Evolutionary conservation across 2,888 invertebrate species (phyloP), one percentile per base, ranked within the genome.

Genomic region (Glomeris marginata): DNA sequence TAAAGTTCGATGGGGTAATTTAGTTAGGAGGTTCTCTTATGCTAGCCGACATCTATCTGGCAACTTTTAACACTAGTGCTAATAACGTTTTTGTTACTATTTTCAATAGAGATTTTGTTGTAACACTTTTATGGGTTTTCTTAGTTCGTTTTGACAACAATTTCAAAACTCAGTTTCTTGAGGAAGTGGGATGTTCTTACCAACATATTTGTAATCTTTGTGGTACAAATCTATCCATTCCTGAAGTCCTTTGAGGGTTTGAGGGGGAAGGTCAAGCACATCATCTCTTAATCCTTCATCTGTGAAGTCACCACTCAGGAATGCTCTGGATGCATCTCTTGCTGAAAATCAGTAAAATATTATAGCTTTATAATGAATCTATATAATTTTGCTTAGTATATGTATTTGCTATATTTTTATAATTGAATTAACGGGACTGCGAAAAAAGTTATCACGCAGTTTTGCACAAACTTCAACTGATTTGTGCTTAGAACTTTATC

Each of bases 241-340:
- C 33, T 78, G 69, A 35, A 98, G 63, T 16, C 80, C 77, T 38
- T 78, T 68, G 22, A 90, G 65, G 54, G 91, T 84, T 48, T 74
- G 69, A 46, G 75, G 70, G 22, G 75, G 70, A 20, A 95, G 69
- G 54, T 76, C 80, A 33, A 77, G 67, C 10, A 91, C 75, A 66
- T 91, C 84, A 64, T 94, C 92, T 38, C 77, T 66, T 61, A 78
- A 60, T 59, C 77, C 76, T 64, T 74, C 74, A 54, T 79, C 76
- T 40, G 77, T 75, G 63, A 95, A 95, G 60, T 94, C 77, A 0
- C 97, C 97, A 5, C 85, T 85, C 28, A 95, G 76, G 65, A 92
- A 92, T 5, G 87, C 84, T 62, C 82, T 74, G 1, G 88, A 84
- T 2, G 84, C 94, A 76, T 98, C 97, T 59, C 79, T 77, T 1